Evolutionary conservation across 2,797 vertebrate genomes (phyloP), one percentile per base, ranked within the genome.

Genomic region (Meriones psammophilus): DNA sequence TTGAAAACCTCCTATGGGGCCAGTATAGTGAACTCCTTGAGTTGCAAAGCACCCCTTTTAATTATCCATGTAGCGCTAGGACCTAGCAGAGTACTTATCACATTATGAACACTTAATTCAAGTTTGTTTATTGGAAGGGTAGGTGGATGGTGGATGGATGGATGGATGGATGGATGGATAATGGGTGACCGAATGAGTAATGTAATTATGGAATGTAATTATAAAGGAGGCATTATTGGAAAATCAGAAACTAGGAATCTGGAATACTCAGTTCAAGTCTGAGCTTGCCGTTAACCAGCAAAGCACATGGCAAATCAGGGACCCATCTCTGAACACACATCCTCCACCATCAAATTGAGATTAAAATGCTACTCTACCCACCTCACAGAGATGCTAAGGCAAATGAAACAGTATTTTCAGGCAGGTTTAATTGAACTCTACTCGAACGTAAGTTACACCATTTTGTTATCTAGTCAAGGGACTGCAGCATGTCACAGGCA

Each of bases 331-430:
- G 62, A 46, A 4, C 28, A 73, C 88, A 42, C 13, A 4, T 54
- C 4, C 33, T 69, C 69, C 50, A 73, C 20, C 74, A 68, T 58
- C 50, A 87, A 95, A 95, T 81, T 36, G 7, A 20, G 9, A 4
- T 60, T 18, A n/a, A 42, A 91, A 92, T 9, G 39, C 24, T 78
- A 2, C 5, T 77, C 9, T 84, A 28, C 13, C 80, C 30, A 71
- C 60, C 12, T 92, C 50, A 22, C 0, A 15, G 54, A 94, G 14
- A 58, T 80, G 22, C 33, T 58, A 3, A 30, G 14, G 58, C 62
- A 92, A 94, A 84, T 39, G 54, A 78, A 87, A 64, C 5, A 73
- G 33, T 79, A 69, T 42, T 79, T 92, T 2, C n/a, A 91, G 46
- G 66, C 73, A 76, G 80, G 62, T 58, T 91, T 68, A 8, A 13